These are phyloP conservation scores for Microctonus hyperodae DNA, from an alignment of 2,888 invertebrate genomes.

Conservation along the genomic window DNA sequence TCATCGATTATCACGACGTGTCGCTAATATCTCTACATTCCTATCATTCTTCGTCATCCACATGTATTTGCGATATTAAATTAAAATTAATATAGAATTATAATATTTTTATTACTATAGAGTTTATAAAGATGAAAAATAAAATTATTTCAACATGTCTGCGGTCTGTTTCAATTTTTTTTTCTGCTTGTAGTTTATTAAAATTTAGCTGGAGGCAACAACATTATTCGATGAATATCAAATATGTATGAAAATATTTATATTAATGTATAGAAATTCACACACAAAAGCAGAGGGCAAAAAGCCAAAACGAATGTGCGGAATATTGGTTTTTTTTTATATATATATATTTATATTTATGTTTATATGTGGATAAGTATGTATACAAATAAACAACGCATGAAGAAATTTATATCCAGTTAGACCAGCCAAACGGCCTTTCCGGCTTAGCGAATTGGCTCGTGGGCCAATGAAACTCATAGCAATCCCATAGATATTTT, in stretches of 20 bases:
- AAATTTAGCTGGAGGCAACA: not conserved
- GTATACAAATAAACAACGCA: not conserved
- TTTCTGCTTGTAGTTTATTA: not conserved
- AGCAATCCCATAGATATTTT: slow-evolving; percentile 17
- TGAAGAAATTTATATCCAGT: slow-evolving; percentile 30
- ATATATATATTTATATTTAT: not conserved
- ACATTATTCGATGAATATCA: not conserved
- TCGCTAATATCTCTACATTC: slow-evolving; percentile 49
- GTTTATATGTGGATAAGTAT: slow-evolving; percentile 10
- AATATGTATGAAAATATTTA: not conserved
- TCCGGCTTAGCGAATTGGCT: slow-evolving; percentile 31
- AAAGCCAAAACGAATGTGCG: not conserved
- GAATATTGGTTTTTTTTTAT: slow-evolving; percentile 9
- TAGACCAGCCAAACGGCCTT: slow-evolving; percentile 31
- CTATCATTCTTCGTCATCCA: slow-evolving; percentile 31
- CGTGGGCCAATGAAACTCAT: slow-evolving; percentile 28
- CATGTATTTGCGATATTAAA: not conserved
- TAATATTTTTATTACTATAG: no score
- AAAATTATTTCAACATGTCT: slow-evolving; percentile 2
- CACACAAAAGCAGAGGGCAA: not conserved
- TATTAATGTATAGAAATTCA: not conserved
- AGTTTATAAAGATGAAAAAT: not conserved
- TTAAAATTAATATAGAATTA: slow-evolving; percentile 18
- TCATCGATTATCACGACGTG: slow-evolving; percentile 52
- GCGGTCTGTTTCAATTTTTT: no score